Evolutionary conservation across 2,888 invertebrate species (phyloP).

Genomic region (Ennomos erosarius): DNA sequence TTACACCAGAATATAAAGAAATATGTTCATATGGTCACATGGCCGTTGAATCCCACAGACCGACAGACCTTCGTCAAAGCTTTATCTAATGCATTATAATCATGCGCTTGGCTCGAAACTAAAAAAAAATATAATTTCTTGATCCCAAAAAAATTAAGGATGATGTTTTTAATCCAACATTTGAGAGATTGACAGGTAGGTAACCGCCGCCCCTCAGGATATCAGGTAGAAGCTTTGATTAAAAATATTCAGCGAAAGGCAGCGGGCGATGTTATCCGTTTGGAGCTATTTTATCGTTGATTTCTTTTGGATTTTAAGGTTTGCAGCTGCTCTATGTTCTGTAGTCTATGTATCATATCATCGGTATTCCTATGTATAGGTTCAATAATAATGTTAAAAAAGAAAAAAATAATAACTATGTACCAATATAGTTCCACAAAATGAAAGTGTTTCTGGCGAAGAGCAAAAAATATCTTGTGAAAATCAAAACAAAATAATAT

Average conservation of each 20-base stretch:
- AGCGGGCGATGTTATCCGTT: conserved; percentile 58
- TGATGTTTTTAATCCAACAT: conserved; percentile 83
- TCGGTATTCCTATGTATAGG: too few species aligned
- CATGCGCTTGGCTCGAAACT: conserved; percentile 63
- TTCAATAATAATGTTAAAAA: too few species aligned
- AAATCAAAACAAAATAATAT: conserved; percentile 43
- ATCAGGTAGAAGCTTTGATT: conserved; percentile 83
- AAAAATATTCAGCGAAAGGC: conserved; percentile 77
- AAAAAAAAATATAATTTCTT: conserved; percentile 70
- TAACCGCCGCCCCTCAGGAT: conserved; percentile 66
- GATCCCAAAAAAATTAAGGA: conserved; percentile 81
- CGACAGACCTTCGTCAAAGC: conserved; percentile 80
- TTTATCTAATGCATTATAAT: conserved; percentile 81
- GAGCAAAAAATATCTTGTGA: too few species aligned
- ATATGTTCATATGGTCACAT: conserved; percentile 47
- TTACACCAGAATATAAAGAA: conserved; percentile 3
- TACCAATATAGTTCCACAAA: too few species aligned
- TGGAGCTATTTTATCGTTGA: conserved; percentile 48
- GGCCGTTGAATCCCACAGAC: conserved; percentile 54
- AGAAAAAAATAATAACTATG: too few species aligned
- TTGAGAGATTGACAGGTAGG: conserved; percentile 84
- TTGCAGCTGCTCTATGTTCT: conserved; percentile 13
- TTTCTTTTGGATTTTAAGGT: conserved; percentile 38
- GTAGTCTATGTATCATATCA: too few species aligned
- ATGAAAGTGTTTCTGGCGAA: too few species aligned